phyloP scores from a whole-genome alignment of 2,797 vertebrate genomes.

The Hemitrygon akajei region DNA sequence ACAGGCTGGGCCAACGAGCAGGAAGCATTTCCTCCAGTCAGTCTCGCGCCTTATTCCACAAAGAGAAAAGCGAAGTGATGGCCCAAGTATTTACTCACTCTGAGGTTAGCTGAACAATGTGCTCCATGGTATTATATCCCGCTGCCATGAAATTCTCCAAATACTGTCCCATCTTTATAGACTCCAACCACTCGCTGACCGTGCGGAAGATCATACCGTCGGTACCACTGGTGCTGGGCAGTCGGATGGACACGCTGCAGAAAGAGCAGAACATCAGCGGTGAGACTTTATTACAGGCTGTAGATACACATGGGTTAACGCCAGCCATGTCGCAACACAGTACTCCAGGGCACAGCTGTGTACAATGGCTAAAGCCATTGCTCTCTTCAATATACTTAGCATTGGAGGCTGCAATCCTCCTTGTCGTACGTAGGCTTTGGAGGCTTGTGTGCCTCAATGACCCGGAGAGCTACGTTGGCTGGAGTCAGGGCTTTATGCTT shows the following conservation, averaged over 20 bases:
- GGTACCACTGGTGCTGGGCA: conserved; percentile 85
- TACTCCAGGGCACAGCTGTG: too few species aligned
- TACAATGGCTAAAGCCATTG: neutral
- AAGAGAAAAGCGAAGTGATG: too few species aligned
- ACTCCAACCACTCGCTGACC: conserved; percentile 88
- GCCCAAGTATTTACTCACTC: conserved; percentile 71
- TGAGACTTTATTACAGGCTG: neutral
- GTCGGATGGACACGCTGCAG: conserved; percentile 81
- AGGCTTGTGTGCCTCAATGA: too few species aligned
- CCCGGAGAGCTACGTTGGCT: too few species aligned
- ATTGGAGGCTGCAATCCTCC: neutral
- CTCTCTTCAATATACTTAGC: neutral
- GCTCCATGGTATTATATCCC: conserved; percentile 80
- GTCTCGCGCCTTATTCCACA: too few species aligned
- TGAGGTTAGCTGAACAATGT: conserved; percentile 79
- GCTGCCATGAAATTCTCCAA: conserved; percentile 76
- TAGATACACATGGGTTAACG: neutral
- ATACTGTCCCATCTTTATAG: conserved; percentile 94
- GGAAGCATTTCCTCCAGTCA: neutral
- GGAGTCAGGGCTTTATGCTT: too few species aligned
- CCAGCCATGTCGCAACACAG: neutral
- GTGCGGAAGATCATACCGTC: conserved; percentile 79
- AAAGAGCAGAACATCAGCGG: neutral
- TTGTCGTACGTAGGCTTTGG: too few species aligned
- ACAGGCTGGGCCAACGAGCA: neutral